Conservation (phyloP, 1,140 invertebrate species). For the Caligus rogercresseyi region DNA sequence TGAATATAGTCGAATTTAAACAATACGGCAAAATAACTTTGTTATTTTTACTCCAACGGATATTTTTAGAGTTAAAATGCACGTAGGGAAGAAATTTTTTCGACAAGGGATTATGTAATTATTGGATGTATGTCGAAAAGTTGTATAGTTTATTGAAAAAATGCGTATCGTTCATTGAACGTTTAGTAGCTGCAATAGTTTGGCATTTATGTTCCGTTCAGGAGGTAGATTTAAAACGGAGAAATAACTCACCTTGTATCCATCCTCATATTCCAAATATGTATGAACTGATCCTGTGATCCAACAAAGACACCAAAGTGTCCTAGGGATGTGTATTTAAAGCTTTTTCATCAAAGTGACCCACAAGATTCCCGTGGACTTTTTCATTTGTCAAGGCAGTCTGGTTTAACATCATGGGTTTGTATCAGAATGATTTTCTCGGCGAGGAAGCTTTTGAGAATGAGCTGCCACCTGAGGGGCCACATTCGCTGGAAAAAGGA, state of each 20-base stretch:
- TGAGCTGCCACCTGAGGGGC: neutral
- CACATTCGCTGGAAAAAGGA: neutral
- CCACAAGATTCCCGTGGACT: conserved; percentile 10
- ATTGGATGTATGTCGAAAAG: neutral
- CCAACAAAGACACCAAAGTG: conserved; percentile 82
- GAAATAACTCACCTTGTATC: conserved; percentile 68
- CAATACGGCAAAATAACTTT: no score
- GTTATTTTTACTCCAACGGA: no score
- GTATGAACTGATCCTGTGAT: conserved; percentile 89
- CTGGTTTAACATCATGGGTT: conserved; percentile 79
- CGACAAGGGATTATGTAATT: neutral
- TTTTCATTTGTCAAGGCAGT: conserved; percentile 60
- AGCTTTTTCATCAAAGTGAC: conserved; percentile 26
- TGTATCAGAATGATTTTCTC: conserved; percentile 83
- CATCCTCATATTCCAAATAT: conserved; percentile 83
- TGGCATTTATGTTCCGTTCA: conserved; percentile 48
- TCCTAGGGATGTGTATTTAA: conserved; percentile 54
- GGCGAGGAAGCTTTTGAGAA: conserved; percentile 69
- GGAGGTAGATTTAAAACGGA: conserved; percentile 49
- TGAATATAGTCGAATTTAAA: no score
- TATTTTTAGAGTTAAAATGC: neutral
- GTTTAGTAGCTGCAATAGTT: no score
- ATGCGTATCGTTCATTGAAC: no score
- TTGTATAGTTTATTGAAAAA: no score
- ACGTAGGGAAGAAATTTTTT: neutral